A percentile compares a stretch with the other conserved stretches of the same genome.
phyloP scores from a whole-genome alignment of 2,888 invertebrate genomes.

The Miltochrista miniata region DNA sequence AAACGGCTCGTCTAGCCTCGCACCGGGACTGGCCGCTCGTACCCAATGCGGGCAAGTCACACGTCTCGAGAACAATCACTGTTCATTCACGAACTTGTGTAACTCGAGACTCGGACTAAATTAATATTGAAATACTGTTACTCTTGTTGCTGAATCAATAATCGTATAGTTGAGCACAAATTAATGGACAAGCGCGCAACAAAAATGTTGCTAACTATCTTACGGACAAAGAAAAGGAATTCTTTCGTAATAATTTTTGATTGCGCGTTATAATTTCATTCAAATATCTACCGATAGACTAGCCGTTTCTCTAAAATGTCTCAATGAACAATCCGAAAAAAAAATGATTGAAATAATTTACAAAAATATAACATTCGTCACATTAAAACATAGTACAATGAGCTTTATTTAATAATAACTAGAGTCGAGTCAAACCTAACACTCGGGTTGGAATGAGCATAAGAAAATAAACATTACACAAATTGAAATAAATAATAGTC shows the following conservation, averaged over 20 bases:
- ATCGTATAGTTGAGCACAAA: slow-evolving; percentile 1
- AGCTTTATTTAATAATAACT: slow-evolving; percentile 55
- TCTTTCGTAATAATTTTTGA: background rate
- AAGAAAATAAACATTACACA: slow-evolving; percentile 58
- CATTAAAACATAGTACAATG: slow-evolving; percentile 65
- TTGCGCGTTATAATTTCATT: slow-evolving; percentile 31
- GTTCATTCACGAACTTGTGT: too few relatives aligned
- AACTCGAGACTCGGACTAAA: background rate
- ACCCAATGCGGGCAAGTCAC: too few relatives aligned
- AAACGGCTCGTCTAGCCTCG: slow-evolving; percentile 58
- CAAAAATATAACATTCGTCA: slow-evolving; percentile 74
- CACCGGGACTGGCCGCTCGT: slow-evolving; percentile 6
- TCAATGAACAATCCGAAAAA: slow-evolving; percentile 52
- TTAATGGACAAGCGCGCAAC: too few relatives aligned
- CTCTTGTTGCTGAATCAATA: slow-evolving; percentile 21
- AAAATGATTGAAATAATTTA: slow-evolving; percentile 66
- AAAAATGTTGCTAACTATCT: too few relatives aligned
- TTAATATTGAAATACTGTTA: slow-evolving; percentile 25
- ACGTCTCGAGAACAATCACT: too few relatives aligned
- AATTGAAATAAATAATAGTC: slow-evolving; percentile 35
- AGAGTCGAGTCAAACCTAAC: slow-evolving; percentile 58
- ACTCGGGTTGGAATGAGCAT: slow-evolving; percentile 75
- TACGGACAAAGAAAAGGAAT: too few relatives aligned
- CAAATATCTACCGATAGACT: slow-evolving; percentile 46
- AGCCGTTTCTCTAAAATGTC: slow-evolving; percentile 56